These are phyloP conservation scores for Monoplex corrugatus DNA, from an alignment of 2,888 invertebrate species.

Conservation along the genomic window DNA sequence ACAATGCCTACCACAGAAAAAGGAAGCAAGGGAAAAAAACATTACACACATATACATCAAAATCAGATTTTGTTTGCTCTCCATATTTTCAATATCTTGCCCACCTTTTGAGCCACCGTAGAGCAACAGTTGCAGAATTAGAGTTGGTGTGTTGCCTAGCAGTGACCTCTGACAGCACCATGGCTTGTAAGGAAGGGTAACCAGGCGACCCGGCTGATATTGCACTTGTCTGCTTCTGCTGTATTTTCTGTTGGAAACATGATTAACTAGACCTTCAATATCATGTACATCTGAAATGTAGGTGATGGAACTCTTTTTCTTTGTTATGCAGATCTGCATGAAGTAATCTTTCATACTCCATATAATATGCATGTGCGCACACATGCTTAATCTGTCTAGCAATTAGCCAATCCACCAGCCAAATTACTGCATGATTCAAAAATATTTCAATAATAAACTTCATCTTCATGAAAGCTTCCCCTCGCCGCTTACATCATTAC, in stretches of 20 bases:
- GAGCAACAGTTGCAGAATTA: slow-evolving; percentile 80
- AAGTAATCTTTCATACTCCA: neutral
- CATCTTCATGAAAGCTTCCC: too few species aligned
- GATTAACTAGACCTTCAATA: neutral
- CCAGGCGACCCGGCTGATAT: slow-evolving; percentile 57
- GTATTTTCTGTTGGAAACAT: slow-evolving; percentile 77
- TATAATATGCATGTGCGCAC: neutral
- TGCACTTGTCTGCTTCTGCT: slow-evolving; percentile 74
- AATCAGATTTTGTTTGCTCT: too few species aligned
- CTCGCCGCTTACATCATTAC: too few species aligned
- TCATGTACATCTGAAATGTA: neutral
- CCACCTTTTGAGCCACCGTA: slow-evolving; percentile 81
- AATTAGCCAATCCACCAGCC: too few species aligned
- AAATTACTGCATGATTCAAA: too few species aligned
- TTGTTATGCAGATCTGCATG: neutral
- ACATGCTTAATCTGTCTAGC: too few species aligned
- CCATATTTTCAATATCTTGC: neutral
- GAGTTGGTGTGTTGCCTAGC: slow-evolving; percentile 70
- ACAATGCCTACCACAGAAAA: too few species aligned
- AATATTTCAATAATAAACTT: too few species aligned
- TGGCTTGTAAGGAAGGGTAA: slow-evolving; percentile 78
- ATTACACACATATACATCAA: too few species aligned
- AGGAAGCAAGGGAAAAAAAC: too few species aligned
- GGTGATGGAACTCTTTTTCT: slow-evolving; percentile 1
- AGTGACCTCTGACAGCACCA: slow-evolving; percentile 77